Conservation (phyloP, 1,140 invertebrate genomes). For the Chrysomallon squamiferum region DNA sequence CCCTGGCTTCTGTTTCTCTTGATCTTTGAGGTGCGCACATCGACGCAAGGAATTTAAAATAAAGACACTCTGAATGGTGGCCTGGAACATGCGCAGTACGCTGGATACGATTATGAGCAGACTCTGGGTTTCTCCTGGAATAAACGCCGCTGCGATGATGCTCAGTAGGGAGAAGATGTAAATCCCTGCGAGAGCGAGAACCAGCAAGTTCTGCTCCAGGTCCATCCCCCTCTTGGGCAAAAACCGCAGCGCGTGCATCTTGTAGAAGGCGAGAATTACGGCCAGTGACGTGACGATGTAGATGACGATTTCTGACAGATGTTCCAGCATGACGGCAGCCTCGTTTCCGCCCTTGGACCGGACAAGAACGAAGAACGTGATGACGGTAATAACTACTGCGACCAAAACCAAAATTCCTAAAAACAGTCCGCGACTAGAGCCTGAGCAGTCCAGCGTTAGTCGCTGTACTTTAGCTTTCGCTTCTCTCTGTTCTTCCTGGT, state of each 20-base stretch:
- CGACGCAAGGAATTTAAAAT: slow-evolving; percentile 72
- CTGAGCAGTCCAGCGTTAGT: slow-evolving; percentile 71
- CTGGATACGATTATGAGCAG: slow-evolving; percentile 43
- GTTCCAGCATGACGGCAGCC: slow-evolving; percentile 36
- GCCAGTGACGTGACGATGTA: slow-evolving; percentile 36
- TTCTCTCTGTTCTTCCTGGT: slow-evolving; percentile 11
- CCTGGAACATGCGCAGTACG: slow-evolving; percentile 78
- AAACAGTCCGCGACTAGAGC: slow-evolving; percentile 88
- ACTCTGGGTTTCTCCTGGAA: slow-evolving; percentile 66
- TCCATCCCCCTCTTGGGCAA: slow-evolving; percentile 65
- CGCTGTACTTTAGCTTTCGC: slow-evolving; percentile 27
- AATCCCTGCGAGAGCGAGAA: slow-evolving; percentile 88
- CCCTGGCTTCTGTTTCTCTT: slow-evolving; percentile 91
- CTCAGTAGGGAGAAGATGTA: slow-evolving; percentile 93
- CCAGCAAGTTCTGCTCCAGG: slow-evolving; percentile 87
- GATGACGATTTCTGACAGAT: slow-evolving; percentile 35
- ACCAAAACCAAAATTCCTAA: slow-evolving; percentile 85
- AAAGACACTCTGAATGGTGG: slow-evolving; percentile 86
- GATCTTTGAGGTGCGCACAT: slow-evolving; percentile 83
- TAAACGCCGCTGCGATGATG: slow-evolving; percentile 84
- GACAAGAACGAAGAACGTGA: slow-evolving; percentile 84
- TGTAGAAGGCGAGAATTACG: slow-evolving; percentile 33
- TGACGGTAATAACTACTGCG: slow-evolving; percentile 90
- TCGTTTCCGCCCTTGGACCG: slow-evolving; percentile 20
- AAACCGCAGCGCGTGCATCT: slow-evolving; percentile 28